Base-by-base conservation (phyloP, 2,113 vertebrate genomes). In the Ailurus styani region DNA sequence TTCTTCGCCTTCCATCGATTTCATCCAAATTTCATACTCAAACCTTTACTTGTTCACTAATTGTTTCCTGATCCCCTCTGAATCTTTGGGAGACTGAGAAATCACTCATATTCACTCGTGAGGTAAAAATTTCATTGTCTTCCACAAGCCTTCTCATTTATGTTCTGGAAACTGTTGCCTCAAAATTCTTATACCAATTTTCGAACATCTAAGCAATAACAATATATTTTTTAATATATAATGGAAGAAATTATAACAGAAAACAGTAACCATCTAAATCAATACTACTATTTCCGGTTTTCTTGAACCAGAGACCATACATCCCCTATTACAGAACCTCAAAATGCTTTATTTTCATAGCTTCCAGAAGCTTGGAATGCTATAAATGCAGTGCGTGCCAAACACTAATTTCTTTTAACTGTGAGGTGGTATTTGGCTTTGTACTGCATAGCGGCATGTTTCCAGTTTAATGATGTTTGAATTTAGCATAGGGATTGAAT, bases 401-500 rank as follows among this genome's bases (percentile, higher is more conserved):
- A 96, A 78, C 12, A 8, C 5, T 91, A 37, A 75, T 92, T 89
- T 91, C 54, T 83, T 87, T 95, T 55, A 87, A 70, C n/a, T 72
- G 20, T 40, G 62, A 87, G 81, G 57, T 90, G 42, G 15, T 75
- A 7, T 95, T 96, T 96, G 87, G 6, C 92, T 96, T 92, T 85
- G 31, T 52, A 66, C 70, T 52, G 20, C 87, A 66, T 15, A 78
- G 37, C 81, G 90, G 66, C 68, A 90, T 87, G 42, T 75, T 98
- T 96, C 86, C 55, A 40, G 93, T 95, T 96, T 95, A 96, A 97
- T 85, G 37, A 70, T 91, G 54, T 42, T 83, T 79, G 42, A 91
- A 96, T 93, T 96, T 95, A 96, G 83, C 94, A 90, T 11, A 90
- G 79, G 40, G 97, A 77, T 86, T 87, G 42, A 82, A 70, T 87